Evolutionary conservation across 2,797 vertebrate species (phyloP).

Genomic region (Uromys caudimaculatus): DNA sequence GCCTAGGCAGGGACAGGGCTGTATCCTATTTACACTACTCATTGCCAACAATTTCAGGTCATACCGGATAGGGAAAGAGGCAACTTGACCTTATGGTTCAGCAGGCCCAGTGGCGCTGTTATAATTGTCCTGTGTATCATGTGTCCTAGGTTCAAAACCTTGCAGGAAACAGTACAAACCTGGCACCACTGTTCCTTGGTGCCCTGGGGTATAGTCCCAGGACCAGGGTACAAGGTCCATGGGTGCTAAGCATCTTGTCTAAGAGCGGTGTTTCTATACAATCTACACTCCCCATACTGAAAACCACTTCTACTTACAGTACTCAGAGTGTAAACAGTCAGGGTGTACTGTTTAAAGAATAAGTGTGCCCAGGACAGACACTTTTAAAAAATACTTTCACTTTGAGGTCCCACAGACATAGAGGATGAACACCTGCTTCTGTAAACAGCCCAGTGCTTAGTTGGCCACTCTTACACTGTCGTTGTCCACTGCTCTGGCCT

Average conservation of each 20-base stretch:
- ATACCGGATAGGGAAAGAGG: background rate
- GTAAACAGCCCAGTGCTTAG: accelerated
- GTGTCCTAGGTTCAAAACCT: background rate
- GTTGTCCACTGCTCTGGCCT: background rate
- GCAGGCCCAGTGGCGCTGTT: background rate
- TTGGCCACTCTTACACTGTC: accelerated
- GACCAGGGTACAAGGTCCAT: background rate
- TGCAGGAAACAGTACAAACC: background rate
- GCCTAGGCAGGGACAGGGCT: background rate
- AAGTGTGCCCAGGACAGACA: background rate
- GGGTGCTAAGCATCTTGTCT: background rate
- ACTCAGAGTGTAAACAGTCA: background rate
- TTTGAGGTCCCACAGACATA: no score
- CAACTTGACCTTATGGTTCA: background rate
- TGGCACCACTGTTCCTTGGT: no score
- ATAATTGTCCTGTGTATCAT: background rate
- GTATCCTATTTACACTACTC: background rate
- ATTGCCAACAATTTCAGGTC: background rate
- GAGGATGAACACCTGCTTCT: background rate
- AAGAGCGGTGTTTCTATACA: no score
- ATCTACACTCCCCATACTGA: background rate
- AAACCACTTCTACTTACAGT: background rate
- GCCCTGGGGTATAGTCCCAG: background rate
- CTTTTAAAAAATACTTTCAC: background rate
- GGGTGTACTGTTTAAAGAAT: background rate